These are phyloP conservation scores for Phanerotoma sp. DNA, from an alignment of 2,888 invertebrate species.

Conservation along the genomic window DNA sequence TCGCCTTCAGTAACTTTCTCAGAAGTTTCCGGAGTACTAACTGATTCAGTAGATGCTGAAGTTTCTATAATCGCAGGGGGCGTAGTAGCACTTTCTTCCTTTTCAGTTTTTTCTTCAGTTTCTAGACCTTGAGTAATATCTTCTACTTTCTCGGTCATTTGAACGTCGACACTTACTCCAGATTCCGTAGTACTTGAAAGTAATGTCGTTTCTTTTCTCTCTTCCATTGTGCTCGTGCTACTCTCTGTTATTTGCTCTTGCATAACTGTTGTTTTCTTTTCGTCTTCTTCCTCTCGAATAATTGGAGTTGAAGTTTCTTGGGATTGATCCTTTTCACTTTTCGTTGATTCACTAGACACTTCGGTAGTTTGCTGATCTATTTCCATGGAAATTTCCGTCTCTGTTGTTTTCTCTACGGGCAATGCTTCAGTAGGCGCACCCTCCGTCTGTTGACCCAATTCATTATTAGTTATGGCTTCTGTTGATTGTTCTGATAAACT, in stretches of 20 bases:
- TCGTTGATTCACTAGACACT: neutral
- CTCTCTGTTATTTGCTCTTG: too few relatives aligned
- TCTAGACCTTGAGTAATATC: neutral
- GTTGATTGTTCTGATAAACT: conserved; percentile 23
- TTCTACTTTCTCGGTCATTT: conserved; percentile 27
- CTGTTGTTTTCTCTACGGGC: conserved; percentile 22
- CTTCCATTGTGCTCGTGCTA: too few relatives aligned
- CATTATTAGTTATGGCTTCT: neutral
- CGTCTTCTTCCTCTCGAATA: conserved; percentile 17
- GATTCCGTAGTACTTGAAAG: too few relatives aligned
- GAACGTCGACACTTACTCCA: conserved; percentile 14
- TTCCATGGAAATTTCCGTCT: conserved; percentile 15
- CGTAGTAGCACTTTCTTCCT: neutral
- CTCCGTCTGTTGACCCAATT: conserved; percentile 3
- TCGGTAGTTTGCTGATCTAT: conserved; percentile 9
- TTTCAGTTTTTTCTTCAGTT: conserved; percentile 19
- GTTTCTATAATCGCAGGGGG: neutral
- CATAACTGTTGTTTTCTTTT: conserved; percentile 18
- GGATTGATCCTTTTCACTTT: neutral
- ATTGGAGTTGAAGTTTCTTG: neutral
- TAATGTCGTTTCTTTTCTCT: too few relatives aligned
- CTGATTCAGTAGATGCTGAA: neutral
- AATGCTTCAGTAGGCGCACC: conserved; percentile 20
- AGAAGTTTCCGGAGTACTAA: conserved; percentile 5
- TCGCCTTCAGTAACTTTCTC: conserved; percentile 16